These are phyloP conservation scores for Phymatocera aterrima DNA, from an alignment of 2,888 invertebrate species.

Conservation along the genomic window DNA sequence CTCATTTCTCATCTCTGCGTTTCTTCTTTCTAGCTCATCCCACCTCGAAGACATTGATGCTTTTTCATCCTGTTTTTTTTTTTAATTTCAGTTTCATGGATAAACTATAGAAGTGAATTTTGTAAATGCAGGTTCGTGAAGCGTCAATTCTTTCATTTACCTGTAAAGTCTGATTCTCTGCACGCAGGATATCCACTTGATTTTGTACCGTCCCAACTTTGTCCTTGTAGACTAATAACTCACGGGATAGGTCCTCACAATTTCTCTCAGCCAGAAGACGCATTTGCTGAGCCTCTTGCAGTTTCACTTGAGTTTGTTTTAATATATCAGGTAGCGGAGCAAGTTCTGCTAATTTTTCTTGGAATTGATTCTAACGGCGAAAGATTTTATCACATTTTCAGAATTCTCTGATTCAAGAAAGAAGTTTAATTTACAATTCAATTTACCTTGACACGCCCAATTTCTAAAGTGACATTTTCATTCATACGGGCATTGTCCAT, in stretches of 20 bases:
- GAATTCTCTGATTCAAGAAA: background rate
- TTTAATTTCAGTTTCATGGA: background rate
- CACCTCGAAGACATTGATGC: slow-evolving; percentile 33
- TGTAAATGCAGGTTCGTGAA: background rate
- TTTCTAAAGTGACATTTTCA: slow-evolving; percentile 84
- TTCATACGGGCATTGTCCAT: slow-evolving; percentile 84
- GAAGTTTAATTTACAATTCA: background rate
- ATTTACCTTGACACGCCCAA: slow-evolving; percentile 80
- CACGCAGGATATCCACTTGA: slow-evolving; percentile 67
- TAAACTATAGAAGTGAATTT: background rate
- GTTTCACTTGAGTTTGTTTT: slow-evolving; percentile 81
- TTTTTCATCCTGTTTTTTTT: slow-evolving; percentile 39
- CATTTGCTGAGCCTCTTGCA: slow-evolving; percentile 83
- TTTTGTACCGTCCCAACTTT: slow-evolving; percentile 75
- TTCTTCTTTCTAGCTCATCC: slow-evolving; percentile 74
- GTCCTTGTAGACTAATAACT: slow-evolving; percentile 80
- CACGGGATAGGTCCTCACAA: slow-evolving; percentile 81
- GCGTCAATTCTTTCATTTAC: slow-evolving; percentile 50
- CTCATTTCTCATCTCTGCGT: slow-evolving; percentile 76
- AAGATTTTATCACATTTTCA: slow-evolving; percentile 3
- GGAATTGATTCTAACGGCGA: slow-evolving; percentile 78
- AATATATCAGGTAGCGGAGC: slow-evolving; percentile 83
- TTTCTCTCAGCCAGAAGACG: slow-evolving; percentile 82
- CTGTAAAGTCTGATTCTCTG: slow-evolving; percentile 61
- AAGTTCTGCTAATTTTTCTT: slow-evolving; percentile 83